Base-by-base conservation (phyloP, 2,888 invertebrate genomes). In the Romanomermis culicivorax region DNA sequence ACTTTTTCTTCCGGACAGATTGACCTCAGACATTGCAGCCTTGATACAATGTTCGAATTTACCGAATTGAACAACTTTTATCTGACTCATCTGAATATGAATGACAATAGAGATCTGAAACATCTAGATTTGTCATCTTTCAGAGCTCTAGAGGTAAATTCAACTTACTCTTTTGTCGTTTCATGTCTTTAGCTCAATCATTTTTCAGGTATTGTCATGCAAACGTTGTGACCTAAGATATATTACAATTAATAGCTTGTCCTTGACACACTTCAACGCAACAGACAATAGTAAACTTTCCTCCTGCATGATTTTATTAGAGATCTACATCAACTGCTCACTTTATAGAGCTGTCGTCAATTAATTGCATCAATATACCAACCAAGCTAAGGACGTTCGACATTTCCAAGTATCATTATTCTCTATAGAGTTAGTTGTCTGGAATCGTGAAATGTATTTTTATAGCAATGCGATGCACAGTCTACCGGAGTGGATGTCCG, bases 281-380 rank as follows among this genome's bases (percentile, higher is more conserved):
- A 62, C 66, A 30, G 64, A 71, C 57, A 73, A 73, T 60, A 64
- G 70, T 71, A 58, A 64, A n/a, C n/a, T n/a, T n/a, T n/a, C n/a
- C n/a, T n/a, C n/a, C n/a, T n/a, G n/a, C n/a, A n/a, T n/a, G n/a
- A n/a, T n/a, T n/a, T n/a, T n/a, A n/a, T n/a, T n/a, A n/a, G n/a
- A n/a, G n/a, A n/a, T n/a, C n/a, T n/a, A n/a, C n/a, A n/a, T n/a
- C n/a, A 63, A 51, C 49, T 27, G 4, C 24, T 27, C 36, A 49
- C n/a, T 53, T 42, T 57, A 17, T 24, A 24, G 24, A 20, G n/a
- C 14, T 2, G n/a, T 29, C 14, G n/a, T n/a, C n/a, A n/a, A n/a
- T n/a, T n/a, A 57, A 58, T 14, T 59, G 70, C 53, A 60, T 63
- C 4, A 60, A 70, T 30, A 68, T 58, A 55, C 70, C 70, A 1